These are phyloP conservation scores for Bufotes viridis DNA, from an alignment of 2,797 vertebrate genomes.

Conservation along the genomic window DNA sequence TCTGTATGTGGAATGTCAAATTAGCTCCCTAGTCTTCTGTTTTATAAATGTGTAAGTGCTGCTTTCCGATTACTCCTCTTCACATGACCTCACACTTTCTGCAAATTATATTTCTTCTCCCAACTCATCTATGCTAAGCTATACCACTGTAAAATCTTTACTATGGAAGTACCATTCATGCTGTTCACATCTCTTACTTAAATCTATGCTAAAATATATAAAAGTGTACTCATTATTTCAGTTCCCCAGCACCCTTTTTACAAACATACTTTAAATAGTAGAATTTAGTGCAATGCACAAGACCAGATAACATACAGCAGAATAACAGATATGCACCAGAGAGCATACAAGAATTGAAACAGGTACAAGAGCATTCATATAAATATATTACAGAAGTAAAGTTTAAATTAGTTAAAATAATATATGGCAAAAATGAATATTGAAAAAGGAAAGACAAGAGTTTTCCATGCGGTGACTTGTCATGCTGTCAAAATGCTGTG, in stretches of 20 bases:
- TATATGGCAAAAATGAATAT: neutral
- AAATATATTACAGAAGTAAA: neutral
- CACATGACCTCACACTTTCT: neutral
- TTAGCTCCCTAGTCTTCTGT: neutral
- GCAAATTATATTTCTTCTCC: neutral
- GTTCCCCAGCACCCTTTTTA: neutral
- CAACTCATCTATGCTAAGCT: neutral
- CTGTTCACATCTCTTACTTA: neutral
- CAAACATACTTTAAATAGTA: too few species aligned
- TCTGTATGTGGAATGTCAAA: neutral
- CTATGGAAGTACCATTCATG: neutral
- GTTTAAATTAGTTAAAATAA: neutral
- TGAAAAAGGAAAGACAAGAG: neutral
- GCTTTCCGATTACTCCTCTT: neutral
- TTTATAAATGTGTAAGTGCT: neutral
- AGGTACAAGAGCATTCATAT: neutral
- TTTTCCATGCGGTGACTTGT: neutral
- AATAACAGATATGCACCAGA: too few species aligned
- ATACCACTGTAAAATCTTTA: neutral
- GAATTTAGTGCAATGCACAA: too few species aligned
- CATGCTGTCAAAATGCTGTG: neutral
- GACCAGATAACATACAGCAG: too few species aligned
- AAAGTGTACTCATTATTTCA: neutral
- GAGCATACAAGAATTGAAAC: neutral
- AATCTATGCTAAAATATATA: neutral